These are phyloP conservation scores for Eremobia ochroleuca DNA, from an alignment of 2,888 invertebrate genomes.

Conservation along the genomic window DNA sequence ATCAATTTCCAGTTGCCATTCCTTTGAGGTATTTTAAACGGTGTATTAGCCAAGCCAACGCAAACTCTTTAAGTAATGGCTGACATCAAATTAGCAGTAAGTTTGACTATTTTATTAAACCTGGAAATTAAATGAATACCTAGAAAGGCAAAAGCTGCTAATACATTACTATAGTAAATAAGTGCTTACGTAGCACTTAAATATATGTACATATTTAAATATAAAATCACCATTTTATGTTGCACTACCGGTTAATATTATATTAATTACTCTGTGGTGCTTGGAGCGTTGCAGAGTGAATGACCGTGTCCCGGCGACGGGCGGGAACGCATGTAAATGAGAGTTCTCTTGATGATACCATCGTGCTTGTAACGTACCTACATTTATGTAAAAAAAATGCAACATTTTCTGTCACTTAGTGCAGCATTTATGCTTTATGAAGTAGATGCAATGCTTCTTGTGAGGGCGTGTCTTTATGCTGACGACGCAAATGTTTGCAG, in stretches of 20 bases:
- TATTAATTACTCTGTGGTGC: slow-evolving; percentile 58
- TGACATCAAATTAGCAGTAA: slow-evolving; percentile 16
- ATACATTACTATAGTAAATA: slow-evolving; percentile 20
- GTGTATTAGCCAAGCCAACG: neutral
- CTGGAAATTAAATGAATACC: slow-evolving; percentile 11
- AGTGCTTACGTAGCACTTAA: neutral
- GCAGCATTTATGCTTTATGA: slow-evolving; percentile 32
- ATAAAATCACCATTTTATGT: slow-evolving; percentile 17
- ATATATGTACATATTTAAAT: slow-evolving; percentile 28
- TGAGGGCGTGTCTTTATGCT: slow-evolving; percentile 1
- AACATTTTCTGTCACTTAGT: slow-evolving; percentile 50
- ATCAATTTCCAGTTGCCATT: slow-evolving; percentile 18
- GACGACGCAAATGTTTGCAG: slow-evolving; percentile 7
- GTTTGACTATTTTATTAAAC: slow-evolving; percentile 14
- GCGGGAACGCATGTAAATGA: slow-evolving; percentile 72
- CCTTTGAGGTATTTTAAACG: neutral
- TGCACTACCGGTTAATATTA: slow-evolving; percentile 64
- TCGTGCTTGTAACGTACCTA: slow-evolving; percentile 42
- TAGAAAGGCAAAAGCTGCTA: neutral
- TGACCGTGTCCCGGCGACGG: slow-evolving; percentile 71
- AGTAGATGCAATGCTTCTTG: slow-evolving; percentile 23
- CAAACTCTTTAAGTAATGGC: neutral
- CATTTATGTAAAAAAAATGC: slow-evolving; percentile 32
- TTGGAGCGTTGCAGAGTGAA: slow-evolving; percentile 68
- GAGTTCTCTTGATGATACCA: slow-evolving; percentile 64